A percentile compares a stretch with the other conserved stretches of the same genome.
Evolutionary conservation across 2,888 invertebrate genomes (phyloP).

Genomic region (Tetanocera ferruginea): DNA sequence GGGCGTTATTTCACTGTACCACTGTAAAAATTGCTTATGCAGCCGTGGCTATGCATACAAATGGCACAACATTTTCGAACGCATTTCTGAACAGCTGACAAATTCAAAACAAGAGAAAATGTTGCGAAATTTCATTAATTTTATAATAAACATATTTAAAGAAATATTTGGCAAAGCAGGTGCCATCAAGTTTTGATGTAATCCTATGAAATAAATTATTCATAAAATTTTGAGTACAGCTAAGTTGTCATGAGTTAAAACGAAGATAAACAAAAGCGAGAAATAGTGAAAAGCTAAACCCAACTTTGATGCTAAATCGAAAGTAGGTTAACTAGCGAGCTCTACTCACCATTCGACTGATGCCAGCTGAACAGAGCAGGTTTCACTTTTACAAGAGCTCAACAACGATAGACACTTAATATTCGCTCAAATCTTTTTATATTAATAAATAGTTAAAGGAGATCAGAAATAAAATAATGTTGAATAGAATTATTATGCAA

Average conservation of each 20-base stretch:
- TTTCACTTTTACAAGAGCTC: slow-evolving; percentile 45
- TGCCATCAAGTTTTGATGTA: too few species aligned
- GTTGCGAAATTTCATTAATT: neutral
- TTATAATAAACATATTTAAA: neutral
- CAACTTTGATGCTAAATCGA: neutral
- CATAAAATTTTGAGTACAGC: too few species aligned
- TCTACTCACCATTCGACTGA: neutral
- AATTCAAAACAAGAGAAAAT: neutral
- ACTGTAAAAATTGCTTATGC: too few species aligned
- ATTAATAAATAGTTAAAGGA: neutral
- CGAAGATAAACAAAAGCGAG: neutral
- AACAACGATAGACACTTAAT: neutral
- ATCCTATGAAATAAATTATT: too few species aligned
- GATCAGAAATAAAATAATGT: neutral
- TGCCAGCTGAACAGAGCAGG: slow-evolving; percentile 24
- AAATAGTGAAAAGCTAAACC: neutral
- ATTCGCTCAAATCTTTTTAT: neutral
- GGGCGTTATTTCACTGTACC: too few species aligned
- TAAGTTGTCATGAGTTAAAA: neutral
- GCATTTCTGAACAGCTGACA: too few species aligned
- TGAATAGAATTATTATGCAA: slow-evolving; percentile 54
- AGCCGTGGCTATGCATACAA: too few species aligned
- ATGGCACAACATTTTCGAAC: too few species aligned
- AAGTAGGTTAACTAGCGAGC: slow-evolving; percentile 13
- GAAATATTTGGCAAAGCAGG: too few species aligned